Evolutionary conservation across 1,140 invertebrate genomes (phyloP).

Genomic region (Cydia fagiglandana): DNA sequence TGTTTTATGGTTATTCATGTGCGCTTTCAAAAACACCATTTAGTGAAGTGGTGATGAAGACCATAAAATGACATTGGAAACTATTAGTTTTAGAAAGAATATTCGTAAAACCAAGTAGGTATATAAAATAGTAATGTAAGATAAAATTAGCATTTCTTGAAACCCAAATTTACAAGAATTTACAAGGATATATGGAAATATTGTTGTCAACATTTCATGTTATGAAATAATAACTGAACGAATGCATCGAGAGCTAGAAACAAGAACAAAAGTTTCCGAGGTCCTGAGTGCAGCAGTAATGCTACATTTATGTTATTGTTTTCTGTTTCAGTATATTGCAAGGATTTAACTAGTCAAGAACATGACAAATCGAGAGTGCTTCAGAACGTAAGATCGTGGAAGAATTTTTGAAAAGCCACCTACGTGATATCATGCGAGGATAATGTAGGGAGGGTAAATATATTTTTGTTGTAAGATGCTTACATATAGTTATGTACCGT

Average conservation of each 20-base stretch:
- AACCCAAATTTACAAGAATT: no score
- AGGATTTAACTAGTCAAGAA: neutral
- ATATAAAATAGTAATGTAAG: no score
- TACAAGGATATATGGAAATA: neutral
- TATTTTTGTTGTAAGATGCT: no score
- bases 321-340: neutral
- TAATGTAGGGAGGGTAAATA: neutral
- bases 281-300: slow-evolving; percentile 7
- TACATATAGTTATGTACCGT: no score
- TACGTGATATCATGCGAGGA: neutral
- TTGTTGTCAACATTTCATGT: neutral
- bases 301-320: slow-evolving; percentile 9
- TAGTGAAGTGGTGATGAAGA: no score
- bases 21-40: no score
- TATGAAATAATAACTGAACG: slow-evolving; percentile 9
- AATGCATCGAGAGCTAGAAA: neutral
- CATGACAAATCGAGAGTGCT: neutral
- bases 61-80: no score
- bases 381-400: neutral
- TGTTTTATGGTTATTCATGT: no score
- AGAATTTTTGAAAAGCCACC: neutral
- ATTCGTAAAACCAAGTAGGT: no score
- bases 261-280: neutral
- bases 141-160: no score
- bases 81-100: no score